Evolutionary conservation across 2,113 vertebrate genomes (phyloP), one percentile per base, ranked within the genome.

Genomic region (Carassius auratus): DNA sequence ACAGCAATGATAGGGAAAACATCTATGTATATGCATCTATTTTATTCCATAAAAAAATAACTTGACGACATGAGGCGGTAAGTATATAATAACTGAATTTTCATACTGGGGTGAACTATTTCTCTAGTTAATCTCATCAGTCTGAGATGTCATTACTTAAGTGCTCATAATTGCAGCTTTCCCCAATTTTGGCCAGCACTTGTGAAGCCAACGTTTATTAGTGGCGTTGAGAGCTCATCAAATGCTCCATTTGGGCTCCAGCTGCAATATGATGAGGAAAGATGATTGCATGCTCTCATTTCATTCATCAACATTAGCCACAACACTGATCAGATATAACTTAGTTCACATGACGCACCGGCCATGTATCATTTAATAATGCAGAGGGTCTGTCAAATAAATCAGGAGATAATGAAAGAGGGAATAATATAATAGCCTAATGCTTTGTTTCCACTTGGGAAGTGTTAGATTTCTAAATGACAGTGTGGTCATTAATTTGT

Each of bases 281-380:
- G 76, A 21, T 79, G 76, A 79, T 79, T 79, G 76, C 55, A 79
- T 79, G 55, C 76, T 79, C 76, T 61, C 55, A 61, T 38, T 61
- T 79, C 55, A 79, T 79, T 79, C 36, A 62, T 79, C 76, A 61
- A 61, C 52, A 79, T 79, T 79, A 79, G 13, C 76, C 55, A 79
- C 76, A 61, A 61, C 55, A 79, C 76, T 79, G 78, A 81, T 81
- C 78, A 48, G 61, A 81, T 66, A 81, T 26, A 66, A 50, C 33
- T n/a, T 4, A 50, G 33, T 23, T 61, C 55, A 66, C 38, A 81
- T 81, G 38, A 81, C 66, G 14, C 36, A 81, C 21, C 2, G 9
- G n/a, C 62, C 15, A 68, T 21, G 62, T 68, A 13, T 68, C 61
- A 81, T 52, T 52, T 80, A 80, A 80, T 64, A 64, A 80, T 79